phyloP scores from a whole-genome alignment of 2,113 vertebrate species.

The Argyrosomus japonicus region DNA sequence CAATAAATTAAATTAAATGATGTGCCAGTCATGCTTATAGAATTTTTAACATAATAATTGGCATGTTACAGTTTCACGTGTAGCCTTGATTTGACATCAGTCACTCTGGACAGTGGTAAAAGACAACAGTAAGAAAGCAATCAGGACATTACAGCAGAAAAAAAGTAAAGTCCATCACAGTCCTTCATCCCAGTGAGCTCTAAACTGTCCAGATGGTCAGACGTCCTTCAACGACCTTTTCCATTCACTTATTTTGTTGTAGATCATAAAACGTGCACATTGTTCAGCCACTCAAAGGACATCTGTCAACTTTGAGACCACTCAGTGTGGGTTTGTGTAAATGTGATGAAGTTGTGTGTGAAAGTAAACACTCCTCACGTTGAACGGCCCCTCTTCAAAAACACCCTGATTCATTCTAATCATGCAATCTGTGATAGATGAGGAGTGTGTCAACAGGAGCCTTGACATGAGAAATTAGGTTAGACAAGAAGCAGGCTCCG shows the following conservation, averaged over 20 bases:
- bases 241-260: conserved; percentile 31
- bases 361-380: conserved; percentile 47
- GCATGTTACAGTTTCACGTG: neutral
- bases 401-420: conserved; percentile 2
- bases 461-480: conserved; percentile 50
- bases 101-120: neutral
- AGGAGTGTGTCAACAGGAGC: conserved; percentile 63
- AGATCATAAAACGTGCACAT: conserved; percentile 52
- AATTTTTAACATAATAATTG: neutral
- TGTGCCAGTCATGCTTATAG: neutral
- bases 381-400: conserved; percentile 5
- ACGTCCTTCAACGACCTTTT: conserved; percentile 22
- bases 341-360: conserved; percentile 32
- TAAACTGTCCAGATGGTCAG: conserved; percentile 58
- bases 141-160: conserved; percentile 1
- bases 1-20: neutral
- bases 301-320: conserved; percentile 49
- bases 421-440: conserved; percentile 57
- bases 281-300: conserved; percentile 35
- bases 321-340: conserved; percentile 5
- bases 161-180: neutral
- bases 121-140: neutral
- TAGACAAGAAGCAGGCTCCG: neutral
- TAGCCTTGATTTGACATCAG: neutral
- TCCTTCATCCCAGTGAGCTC: neutral